Base-by-base conservation (phyloP, 2,888 invertebrate genomes). In the Xanthorhoe designata region DNA sequence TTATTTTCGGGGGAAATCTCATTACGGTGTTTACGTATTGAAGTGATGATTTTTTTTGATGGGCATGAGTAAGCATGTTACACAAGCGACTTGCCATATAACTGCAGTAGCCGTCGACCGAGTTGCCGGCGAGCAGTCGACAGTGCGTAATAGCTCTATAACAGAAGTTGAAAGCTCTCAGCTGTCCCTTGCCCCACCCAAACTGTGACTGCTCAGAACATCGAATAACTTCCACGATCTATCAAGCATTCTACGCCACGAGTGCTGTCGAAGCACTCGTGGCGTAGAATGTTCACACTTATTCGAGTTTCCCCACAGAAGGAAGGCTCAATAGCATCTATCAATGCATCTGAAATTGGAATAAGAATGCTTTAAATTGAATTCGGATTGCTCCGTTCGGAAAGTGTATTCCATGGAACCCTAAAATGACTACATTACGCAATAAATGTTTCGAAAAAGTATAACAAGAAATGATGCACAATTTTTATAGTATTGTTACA, bases 261-360 rank as follows among this genome's bases (percentile, higher is more conserved):
- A 42, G 42, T 13, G 42, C 13, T 42, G n/a, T 13, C 38, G 38
- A 42, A n/a, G n/a, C n/a, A n/a, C n/a, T n/a, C n/a, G n/a, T n/a
- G n/a, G n/a, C n/a, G n/a, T n/a, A n/a, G n/a, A n/a, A n/a, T 2
- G 3, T 42, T 42, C 10, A 13, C 38, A 42, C 38, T 42, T 38
- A 38, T 9, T 42, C 38, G 38, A 42, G 38, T 13, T 42, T 1
- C 38, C 10, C 13, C 38, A 3, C 38, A 42, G 38, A 42, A 9
- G 13, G 38, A 10, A 50, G 18, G 10, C 17, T 18, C 49, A 19
- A 50, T 50, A 13, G 51, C 19, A 24, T 24, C 29, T 51, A 51
- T 13, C 32, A 29, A 52, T 32, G 52, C 24, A 42, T 15, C 29
- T 32, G 15, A 52, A 52, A 52, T 52, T 52, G 52, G 32, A 52